Evolutionary conservation across 2,888 invertebrate species (phyloP).

Genomic region (Trachelus tabidus): DNA sequence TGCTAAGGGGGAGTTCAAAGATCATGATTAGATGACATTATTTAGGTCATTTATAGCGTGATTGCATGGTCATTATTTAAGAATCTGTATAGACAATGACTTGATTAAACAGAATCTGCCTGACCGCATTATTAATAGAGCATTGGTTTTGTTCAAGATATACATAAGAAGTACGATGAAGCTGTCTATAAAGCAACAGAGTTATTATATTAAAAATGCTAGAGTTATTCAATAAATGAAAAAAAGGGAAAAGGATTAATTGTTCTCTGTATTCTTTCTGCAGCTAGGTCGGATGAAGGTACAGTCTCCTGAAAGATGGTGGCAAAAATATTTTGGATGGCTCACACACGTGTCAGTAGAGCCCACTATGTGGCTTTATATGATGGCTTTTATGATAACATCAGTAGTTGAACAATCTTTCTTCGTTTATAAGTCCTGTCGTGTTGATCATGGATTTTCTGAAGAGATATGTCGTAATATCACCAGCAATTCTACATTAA

Average conservation of each 20-base stretch:
- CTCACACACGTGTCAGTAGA: constrained; percentile 78
- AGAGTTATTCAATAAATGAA: background rate
- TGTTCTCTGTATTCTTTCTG: background rate
- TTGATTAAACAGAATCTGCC: background rate
- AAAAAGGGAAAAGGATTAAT: background rate
- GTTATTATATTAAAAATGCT: background rate
- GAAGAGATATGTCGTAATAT: constrained; percentile 76
- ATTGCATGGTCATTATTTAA: background rate
- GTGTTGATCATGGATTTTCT: constrained; percentile 77
- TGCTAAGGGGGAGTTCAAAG: background rate
- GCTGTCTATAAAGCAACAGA: background rate
- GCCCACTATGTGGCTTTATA: constrained; percentile 88
- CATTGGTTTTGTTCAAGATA: background rate
- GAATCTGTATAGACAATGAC: background rate
- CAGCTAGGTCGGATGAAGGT: background rate
- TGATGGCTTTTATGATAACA: constrained; percentile 88
- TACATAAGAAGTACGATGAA: background rate
- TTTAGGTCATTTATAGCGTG: too few relatives aligned
- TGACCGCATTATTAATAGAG: background rate
- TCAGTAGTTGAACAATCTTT: constrained; percentile 84
- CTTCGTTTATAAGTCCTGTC: constrained; percentile 81
- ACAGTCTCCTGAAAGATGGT: constrained; percentile 2
- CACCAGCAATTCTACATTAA: constrained; percentile 70
- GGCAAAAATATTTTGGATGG: constrained; percentile 42
- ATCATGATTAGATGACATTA: background rate